These are phyloP conservation scores for Scaptomyza hsui DNA, from an alignment of 1,140 invertebrate genomes.

Conservation along the genomic window DNA sequence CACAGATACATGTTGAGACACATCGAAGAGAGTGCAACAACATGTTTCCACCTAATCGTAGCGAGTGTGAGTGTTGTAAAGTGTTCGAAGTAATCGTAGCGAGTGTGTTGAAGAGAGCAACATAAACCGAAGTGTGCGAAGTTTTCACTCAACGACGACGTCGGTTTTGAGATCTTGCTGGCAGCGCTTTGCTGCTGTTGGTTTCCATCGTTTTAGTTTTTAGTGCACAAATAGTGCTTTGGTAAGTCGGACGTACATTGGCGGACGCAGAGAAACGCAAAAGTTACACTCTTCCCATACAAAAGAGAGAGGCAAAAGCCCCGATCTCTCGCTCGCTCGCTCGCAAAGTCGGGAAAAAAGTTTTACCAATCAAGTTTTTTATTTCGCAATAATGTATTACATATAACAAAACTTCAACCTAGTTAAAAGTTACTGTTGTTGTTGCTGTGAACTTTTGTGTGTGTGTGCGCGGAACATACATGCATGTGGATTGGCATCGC, in stretches of 20 bases:
- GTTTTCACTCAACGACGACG: conserved; percentile 24
- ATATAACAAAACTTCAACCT: conserved; percentile 81
- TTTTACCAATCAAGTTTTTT: conserved; percentile 83
- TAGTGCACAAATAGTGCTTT: conserved; percentile 52
- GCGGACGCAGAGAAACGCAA: conserved; percentile 40
- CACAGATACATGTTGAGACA: no score
- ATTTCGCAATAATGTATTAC: conserved; percentile 80
- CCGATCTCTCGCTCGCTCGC: conserved; percentile 61
- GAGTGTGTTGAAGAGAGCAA: no score
- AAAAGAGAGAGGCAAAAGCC: conserved; percentile 59
- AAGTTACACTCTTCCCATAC: conserved; percentile 29
- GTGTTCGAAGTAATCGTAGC: no score
- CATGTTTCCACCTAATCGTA: no score
- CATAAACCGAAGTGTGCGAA: no score
- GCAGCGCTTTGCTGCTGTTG: conserved; percentile 14
- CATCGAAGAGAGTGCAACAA: no score
- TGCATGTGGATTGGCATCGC: conserved; percentile 41
- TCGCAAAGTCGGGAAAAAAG: conserved; percentile 70
- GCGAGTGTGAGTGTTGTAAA: no score
- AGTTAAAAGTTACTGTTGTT: conserved; percentile 79
- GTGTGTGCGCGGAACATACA: conserved; percentile 60
- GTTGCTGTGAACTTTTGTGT: conserved; percentile 69
- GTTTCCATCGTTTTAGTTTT: conserved; percentile 34
- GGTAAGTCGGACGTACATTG: conserved; percentile 40
- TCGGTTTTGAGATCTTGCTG: conserved; percentile 39